phyloP scores from a whole-genome alignment of 2,888 invertebrate species.

The Cancer borealis region DNA sequence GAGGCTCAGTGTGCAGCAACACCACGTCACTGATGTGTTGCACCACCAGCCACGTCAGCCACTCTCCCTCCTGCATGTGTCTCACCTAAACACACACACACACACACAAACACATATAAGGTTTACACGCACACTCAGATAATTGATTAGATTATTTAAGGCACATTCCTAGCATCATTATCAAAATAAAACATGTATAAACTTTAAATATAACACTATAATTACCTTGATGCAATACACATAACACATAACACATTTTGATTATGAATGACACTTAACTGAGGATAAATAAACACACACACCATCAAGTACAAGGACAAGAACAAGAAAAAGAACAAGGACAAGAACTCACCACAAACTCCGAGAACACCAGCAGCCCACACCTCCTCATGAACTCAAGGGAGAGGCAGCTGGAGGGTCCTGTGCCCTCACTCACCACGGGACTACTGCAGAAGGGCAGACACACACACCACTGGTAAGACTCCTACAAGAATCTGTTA shows the following conservation, averaged over 20 bases:
- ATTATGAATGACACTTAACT: not conserved
- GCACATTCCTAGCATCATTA: not conserved
- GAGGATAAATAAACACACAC: not conserved
- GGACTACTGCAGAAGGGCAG: conserved; percentile 59
- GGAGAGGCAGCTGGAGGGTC: conserved; percentile 81
- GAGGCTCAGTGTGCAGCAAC: conserved; percentile 84
- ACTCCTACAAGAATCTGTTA: too few relatives aligned
- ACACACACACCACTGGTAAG: not conserved
- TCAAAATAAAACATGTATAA: not conserved
- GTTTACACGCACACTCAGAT: not conserved
- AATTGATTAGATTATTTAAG: too few relatives aligned
- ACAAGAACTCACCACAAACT: conserved; percentile 82
- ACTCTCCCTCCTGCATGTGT: conserved; percentile 86
- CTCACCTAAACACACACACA: conserved; percentile 74
- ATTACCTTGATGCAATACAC: not conserved
- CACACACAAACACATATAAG: not conserved
- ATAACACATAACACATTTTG: not conserved
- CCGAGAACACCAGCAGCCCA: conserved; percentile 87
- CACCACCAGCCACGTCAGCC: conserved; percentile 88
- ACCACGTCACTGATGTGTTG: conserved; percentile 87
- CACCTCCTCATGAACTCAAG: conserved; percentile 85
- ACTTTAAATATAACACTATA: not conserved
- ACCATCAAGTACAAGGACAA: conserved; percentile 79
- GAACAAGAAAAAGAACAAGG: conserved; percentile 80
- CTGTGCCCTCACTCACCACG: conserved; percentile 64